Evolutionary conservation across 1,140 invertebrate genomes (phyloP).

Genomic region (Chrysoperla carnea): DNA sequence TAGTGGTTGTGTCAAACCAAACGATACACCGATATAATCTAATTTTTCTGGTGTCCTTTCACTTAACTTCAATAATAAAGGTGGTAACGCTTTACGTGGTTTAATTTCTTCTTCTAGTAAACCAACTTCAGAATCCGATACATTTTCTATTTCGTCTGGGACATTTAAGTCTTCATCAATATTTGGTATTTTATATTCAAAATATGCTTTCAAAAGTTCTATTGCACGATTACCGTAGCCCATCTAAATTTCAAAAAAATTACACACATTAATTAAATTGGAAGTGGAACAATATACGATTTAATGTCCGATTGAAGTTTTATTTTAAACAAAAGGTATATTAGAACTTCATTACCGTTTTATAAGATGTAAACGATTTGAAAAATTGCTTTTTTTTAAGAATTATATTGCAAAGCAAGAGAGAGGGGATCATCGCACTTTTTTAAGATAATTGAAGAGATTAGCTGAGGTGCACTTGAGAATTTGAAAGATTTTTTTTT

Average conservation of each 20-base stretch:
- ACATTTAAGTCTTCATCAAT: slow-evolving; percentile 36
- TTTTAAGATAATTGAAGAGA: too few species aligned
- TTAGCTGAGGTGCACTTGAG: too few species aligned
- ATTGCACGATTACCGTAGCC: slow-evolving; percentile 85
- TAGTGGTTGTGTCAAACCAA: slow-evolving; percentile 66
- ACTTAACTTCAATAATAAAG: slow-evolving; percentile 53
- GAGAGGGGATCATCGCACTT: too few species aligned
- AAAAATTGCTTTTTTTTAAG: too few species aligned
- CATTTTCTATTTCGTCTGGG: slow-evolving; percentile 28
- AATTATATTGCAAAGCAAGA: too few species aligned
- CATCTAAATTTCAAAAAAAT: slow-evolving; percentile 49
- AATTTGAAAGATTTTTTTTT: too few species aligned
- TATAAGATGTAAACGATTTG: too few species aligned
- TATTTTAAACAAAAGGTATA: too few species aligned
- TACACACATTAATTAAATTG: neutral
- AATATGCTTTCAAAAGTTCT: slow-evolving; percentile 73
- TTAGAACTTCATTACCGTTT: too few species aligned
- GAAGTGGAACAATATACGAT: too few species aligned
- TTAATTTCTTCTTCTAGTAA: slow-evolving; percentile 43
- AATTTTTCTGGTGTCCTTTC: slow-evolving; percentile 74
- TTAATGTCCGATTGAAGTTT: too few species aligned
- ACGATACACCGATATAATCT: slow-evolving; percentile 92
- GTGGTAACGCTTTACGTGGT: slow-evolving; percentile 46
- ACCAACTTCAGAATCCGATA: slow-evolving; percentile 34
- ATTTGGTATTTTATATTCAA: slow-evolving; percentile 60